Evolutionary conservation across 2,113 vertebrate genomes (phyloP), one percentile per base, ranked within the genome.

Genomic region (Neopipo cinnamomea): DNA sequence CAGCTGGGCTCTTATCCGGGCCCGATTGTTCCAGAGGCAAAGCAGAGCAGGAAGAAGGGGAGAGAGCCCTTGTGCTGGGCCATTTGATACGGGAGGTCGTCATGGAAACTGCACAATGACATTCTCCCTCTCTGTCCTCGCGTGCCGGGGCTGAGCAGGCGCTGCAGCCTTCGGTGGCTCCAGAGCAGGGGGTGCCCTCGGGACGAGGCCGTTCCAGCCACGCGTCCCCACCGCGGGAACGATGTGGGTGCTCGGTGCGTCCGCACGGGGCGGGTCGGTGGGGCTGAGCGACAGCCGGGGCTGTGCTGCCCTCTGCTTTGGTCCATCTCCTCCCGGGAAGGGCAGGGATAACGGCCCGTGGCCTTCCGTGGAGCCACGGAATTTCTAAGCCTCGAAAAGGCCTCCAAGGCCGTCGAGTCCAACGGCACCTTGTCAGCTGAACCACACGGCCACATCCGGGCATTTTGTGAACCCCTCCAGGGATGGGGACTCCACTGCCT

Each of bases 21-120:
- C 65, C 31, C 56, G 1, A 52, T 72, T 87, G 76, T 68, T 92
- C 58, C 77, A 61, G 68, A 85, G 77, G 62, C 47, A 89, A 73
- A 83, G 0, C 20, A 85, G 75, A 76, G 24, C 41, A 8, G 65
- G 85, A 53, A 74, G 85, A 35, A 67, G 85, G 84, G 74, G 37
- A 75, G 56, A 85, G 81, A 68, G 81, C 33, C 71, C 85, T 92
- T 70, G 33, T 88, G 53, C 58, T 65, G 0, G 18, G 66, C 81
- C 71, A 68, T 73, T 89, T 85, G 91, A 67, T 53, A 59, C 28
- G 76, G 39, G 46, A 46, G n/a, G 94, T 97, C 91, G 89, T 62
- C 87, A 73, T 68, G 85, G 96, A 70, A 93, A 96, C 73, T 24
- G 71, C 1, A 0, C 72, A 76, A 91, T 95, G 82, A 88, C 93